A percentile compares a stretch with the other conserved stretches of the same genome.
These are phyloP conservation scores for Stenodera caucasica DNA, from an alignment of 2,888 invertebrate species.

Conservation along the genomic window DNA sequence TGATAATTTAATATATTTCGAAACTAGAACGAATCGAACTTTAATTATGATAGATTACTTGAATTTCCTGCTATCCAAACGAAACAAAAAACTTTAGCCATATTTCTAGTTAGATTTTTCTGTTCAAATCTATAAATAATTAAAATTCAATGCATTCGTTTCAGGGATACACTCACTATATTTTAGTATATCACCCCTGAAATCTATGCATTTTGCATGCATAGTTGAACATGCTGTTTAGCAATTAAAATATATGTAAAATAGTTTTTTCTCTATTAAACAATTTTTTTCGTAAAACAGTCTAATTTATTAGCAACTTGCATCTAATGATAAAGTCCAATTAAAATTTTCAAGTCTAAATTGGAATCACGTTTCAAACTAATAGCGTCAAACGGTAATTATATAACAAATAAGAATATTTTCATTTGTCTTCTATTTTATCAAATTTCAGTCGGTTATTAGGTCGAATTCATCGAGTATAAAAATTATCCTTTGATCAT, in stretches of 20 bases:
- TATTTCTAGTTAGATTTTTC: neutral
- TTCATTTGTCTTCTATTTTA: too few species aligned
- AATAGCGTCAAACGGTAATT: too few species aligned
- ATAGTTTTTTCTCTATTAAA: conserved; percentile 9
- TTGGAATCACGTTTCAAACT: neutral
- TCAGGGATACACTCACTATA: neutral
- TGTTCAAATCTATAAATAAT: conserved; percentile 8
- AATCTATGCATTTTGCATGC: conserved; percentile 20
- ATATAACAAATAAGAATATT: too few species aligned
- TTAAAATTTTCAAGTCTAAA: neutral
- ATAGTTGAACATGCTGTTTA: conserved; percentile 15
- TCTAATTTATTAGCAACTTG: neutral
- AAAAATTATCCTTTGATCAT: neutral
- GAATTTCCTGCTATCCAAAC: neutral
- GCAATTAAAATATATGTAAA: conserved; percentile 20
- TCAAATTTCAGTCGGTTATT: neutral
- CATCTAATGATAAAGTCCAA: neutral
- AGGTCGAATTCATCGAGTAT: neutral
- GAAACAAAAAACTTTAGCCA: neutral
- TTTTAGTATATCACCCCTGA: neutral
- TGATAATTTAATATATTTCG: neutral
- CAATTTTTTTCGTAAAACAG: conserved; percentile 8
- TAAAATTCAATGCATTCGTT: conserved; percentile 12
- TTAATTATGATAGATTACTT: conserved; percentile 7
- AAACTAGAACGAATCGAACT: neutral